A percentile compares a stretch with the other conserved stretches of the same genome.
These are phyloP conservation scores for Ictalurus furcatus DNA, from an alignment of 2,113 vertebrate genomes.

Conservation along the genomic window DNA sequence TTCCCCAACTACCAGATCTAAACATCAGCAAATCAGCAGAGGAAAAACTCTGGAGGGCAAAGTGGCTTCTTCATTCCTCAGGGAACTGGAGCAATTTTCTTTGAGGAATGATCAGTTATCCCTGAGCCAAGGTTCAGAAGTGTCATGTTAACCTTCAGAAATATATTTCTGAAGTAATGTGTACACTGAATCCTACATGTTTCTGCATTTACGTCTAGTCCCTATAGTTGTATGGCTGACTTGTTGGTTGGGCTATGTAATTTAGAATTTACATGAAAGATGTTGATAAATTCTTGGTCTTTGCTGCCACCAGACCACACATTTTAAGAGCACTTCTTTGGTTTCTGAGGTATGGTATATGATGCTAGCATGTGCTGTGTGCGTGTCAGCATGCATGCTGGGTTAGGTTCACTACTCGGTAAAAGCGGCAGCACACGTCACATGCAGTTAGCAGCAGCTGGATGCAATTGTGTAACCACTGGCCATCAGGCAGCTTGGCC, in stretches of 20 bases:
- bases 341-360: constrained; percentile 2
- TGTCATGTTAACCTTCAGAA: not conserved
- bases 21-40: not conserved
- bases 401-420: constrained; percentile 23
- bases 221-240: not conserved
- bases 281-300: not conserved
- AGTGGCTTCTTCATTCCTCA: not conserved
- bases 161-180: not conserved
- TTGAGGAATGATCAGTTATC: not conserved
- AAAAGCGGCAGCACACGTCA: constrained; percentile 56
- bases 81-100: not conserved
- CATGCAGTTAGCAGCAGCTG: constrained; percentile 65
- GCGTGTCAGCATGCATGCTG: constrained; percentile 32
- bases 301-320: not conserved
- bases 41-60: not conserved
- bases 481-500: constrained; percentile 55
- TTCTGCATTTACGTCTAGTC: not conserved
- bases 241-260: not conserved
- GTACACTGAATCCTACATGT: not conserved
- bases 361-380: constrained; percentile 10
- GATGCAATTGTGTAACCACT: constrained; percentile 67
- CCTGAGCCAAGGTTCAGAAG: not conserved
- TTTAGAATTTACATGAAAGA: constrained; percentile 1
- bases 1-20: not conserved
- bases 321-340: constrained; percentile 1